A percentile compares a stretch with the other conserved stretches of the same genome.
These are phyloP conservation scores for Xyliphius kryptos DNA, from an alignment of 2,113 vertebrate genomes.

Conservation along the genomic window DNA sequence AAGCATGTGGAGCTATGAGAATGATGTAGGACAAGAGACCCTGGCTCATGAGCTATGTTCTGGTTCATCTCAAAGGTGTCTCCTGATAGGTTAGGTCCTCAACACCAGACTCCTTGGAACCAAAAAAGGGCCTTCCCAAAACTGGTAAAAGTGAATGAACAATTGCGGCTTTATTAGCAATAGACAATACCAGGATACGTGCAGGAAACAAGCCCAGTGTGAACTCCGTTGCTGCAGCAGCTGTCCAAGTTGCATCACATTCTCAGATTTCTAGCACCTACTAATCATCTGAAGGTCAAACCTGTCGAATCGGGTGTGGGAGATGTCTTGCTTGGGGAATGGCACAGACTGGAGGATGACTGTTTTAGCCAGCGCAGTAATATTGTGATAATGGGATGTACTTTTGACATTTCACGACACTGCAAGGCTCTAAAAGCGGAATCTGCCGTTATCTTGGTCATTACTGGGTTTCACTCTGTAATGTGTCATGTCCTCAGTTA, in stretches of 20 bases:
- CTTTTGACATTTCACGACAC: constrained; percentile 35
- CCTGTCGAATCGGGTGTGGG: background rate
- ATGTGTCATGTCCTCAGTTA: background rate
- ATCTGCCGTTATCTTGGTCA: constrained; percentile 8
- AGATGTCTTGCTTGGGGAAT: background rate
- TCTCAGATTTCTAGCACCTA: constrained; percentile 1
- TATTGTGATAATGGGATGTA: constrained; percentile 6
- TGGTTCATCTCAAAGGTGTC: no score
- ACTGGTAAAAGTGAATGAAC: no score
- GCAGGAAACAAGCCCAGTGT: background rate
- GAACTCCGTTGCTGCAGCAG: constrained; percentile 5
- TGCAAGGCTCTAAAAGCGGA: constrained; percentile 21
- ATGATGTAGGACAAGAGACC: no score
- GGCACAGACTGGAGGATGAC: no score
- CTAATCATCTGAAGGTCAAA: background rate
- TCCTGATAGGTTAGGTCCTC: no score
- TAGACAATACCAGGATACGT: no score
- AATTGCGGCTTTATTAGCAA: no score
- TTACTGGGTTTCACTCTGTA: constrained; percentile 23
- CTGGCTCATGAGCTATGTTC: no score
- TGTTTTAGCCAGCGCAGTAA: no score
- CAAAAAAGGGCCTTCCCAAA: no score
- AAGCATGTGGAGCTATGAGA: no score
- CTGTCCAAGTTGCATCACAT: constrained; percentile 16
- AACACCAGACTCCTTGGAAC: no score